Base-by-base conservation (phyloP, 2,888 invertebrate species). In the Nebria brevicollis region DNA sequence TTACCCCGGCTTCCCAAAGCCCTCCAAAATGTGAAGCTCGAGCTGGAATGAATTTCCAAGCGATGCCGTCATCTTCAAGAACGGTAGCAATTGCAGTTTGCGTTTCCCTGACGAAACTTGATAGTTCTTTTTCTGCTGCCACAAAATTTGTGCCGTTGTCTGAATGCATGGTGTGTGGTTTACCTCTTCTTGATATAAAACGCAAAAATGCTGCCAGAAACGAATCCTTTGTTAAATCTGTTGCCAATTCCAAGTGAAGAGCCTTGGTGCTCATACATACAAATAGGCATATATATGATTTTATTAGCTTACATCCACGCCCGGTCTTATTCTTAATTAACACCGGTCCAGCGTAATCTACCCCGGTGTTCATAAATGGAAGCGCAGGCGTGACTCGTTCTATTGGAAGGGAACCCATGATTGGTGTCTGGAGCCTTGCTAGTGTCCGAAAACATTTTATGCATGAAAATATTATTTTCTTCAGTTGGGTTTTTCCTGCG, bases 21-120 rank as follows among this genome's bases (percentile, higher is more conserved):
- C 84, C 84, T 66, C 84, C 84, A 72, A 85, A 84, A 66, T 84
- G 82, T 20, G 84, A 83, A n/a, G 83, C 66, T 66, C 75, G 64
- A 10, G 85, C 82, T 7, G 83, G 83, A 34, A 83, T 85, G 77
- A 85, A 83, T 43, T 83, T 41, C 82, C 82, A 84, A 42, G 43
- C n/a, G 20, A 80, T 77, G 11, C 65, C 64, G 15, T 83, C 83
- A 64, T 74, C 64, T 7, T 15, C 72, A 43, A 74, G 20, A 20
- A 20, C 20, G 20, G 20, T 20, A 20, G 20, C 20, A 20, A 20
- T 20, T 20, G 20, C 20, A 20, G 20, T 20, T 20, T 20, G 20
- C 20, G 13, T n/a, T 43, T 74, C 11, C 54, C 15, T 15, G 26
- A 25, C 42, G 41, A 74, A 75, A 20, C 26, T 65, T 20, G 7